phyloP scores from a whole-genome alignment of 1,140 invertebrate species.

The Ostrea edulis region DNA sequence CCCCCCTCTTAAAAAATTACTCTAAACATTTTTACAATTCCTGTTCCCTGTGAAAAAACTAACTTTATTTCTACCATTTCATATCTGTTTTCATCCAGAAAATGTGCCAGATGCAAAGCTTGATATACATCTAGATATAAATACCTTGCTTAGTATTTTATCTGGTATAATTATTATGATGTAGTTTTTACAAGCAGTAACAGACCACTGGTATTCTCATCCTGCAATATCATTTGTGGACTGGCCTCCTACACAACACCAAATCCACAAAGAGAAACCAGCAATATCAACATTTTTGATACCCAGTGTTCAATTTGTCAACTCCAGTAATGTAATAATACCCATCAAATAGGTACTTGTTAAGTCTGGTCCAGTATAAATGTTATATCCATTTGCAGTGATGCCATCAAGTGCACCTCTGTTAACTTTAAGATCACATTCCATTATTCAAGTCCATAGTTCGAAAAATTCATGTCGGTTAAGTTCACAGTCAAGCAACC shows the following conservation, averaged over 20 bases:
- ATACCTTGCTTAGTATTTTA: neutral
- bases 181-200: conserved; percentile 1
- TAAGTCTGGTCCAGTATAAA: neutral
- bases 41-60: neutral
- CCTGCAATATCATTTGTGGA: neutral
- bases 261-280: neutral
- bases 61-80: neutral
- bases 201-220: conserved; percentile 1
- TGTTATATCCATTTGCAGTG: neutral
- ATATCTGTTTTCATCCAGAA: neutral
- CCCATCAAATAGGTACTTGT: neutral
- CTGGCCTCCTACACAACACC: neutral
- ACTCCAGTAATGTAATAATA: conserved; percentile 22
- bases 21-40: neutral
- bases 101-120: neutral
- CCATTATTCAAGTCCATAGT: neutral
- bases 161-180: neutral
- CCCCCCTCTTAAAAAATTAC: neutral
- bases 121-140: neutral
- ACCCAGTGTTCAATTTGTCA: conserved; percentile 17
- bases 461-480: neutral
- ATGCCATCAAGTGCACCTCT: neutral
- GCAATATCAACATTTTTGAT: neutral
- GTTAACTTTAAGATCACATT: neutral
- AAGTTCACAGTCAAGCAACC: neutral